Evolutionary conservation across 2,797 vertebrate genomes (phyloP), one percentile per base, ranked within the genome.

Genomic region (Sorex maritimensis): DNA sequence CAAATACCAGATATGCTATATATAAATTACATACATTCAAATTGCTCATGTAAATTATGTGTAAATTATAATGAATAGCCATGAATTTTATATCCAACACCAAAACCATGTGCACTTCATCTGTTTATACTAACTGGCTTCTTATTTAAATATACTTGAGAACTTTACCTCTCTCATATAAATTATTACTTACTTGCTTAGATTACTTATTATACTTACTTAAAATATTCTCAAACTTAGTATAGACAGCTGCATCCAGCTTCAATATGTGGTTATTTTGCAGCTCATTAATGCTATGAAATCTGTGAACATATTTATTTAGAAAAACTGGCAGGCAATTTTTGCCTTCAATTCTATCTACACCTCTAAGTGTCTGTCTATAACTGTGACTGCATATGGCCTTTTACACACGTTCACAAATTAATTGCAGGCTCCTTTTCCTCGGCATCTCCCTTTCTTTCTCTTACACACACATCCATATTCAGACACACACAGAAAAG

Each of bases 251-350:
- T 93, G 46, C n/a, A 87, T 84, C 41, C 71, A 90, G 86, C 86
- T 88, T 95, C 84, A 89, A 4, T 94, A 81, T 80, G 41, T 65
- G 68, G 61, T 93, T 96, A 93, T 88, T 96, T 96, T 95, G 71
- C 92, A 91, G 74, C 85, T 95, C 90, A 96, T 96, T 96, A 95
- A 92, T 94, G 88, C 93, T 92, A 92, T 87, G 93, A 93, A 96
- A 94, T 91, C 91, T 96, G 92, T 89, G 90, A 94, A 94, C 67
- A 88, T 82, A 93, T 81, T 94, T 91, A 95, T 94, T 95, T 94
- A 90, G 88, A 94, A 94, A 91, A 96, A 89, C 75, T 96, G 94
- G 93, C 93, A 92, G 88, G 86, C 81, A 89, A 41, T 46, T 95
- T 95, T 93, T 93, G 41, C 95, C 78, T 95, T 88, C 34, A 79